Evolutionary conservation across 2,113 vertebrate species (phyloP), one percentile per base, ranked within the genome.

Genomic region (Barnardius zonarius): DNA sequence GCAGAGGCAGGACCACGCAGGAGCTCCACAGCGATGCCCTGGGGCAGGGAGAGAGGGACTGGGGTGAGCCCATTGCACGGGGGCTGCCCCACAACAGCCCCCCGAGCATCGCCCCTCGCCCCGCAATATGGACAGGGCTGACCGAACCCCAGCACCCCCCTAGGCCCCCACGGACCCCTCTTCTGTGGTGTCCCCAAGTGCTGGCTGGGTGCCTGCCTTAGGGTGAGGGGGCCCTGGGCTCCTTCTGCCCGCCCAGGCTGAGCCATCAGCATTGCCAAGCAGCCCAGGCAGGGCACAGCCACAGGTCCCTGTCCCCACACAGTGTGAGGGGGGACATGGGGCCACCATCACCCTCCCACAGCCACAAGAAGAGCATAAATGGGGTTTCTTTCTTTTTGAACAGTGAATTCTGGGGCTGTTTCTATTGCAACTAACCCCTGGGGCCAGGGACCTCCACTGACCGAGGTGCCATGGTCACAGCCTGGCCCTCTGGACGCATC

Each of bases 11-110:
- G 90, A 99, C 98, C 94, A 99, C 98, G 25, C 98, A 99, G 87
- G 98, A 99, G 96, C 98, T 99, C 98, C 98, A 99, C 80, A 99
- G 97, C 2, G 98, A 99, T 59, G 98, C 98, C 98, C 98, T 98
- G 96, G 82, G 94, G 91, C 94, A 88, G 92, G 93, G 94, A 90
- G 95, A 95, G 84, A 92, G 92, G 96, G 75, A 80, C 81, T 23
- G 44, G 39, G 44, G 86, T 80, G 78, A 86, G 37, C 96, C 75
- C 86, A 2, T 10, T 2, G n/a, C 4, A 7, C 18, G 2, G 4
- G n/a, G 52, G 48, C 2, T 2, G 51, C 62, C 80, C 73, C 6
- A 2, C 4, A 11, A 25, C 17, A 92, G 69, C 17, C 31, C 72
- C 86, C 51, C 12, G 4, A 46, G 66, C 70, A 11, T 19, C 5